phyloP scores from a whole-genome alignment of 2,797 vertebrate genomes.

The Pelochelys cantorii region DNA sequence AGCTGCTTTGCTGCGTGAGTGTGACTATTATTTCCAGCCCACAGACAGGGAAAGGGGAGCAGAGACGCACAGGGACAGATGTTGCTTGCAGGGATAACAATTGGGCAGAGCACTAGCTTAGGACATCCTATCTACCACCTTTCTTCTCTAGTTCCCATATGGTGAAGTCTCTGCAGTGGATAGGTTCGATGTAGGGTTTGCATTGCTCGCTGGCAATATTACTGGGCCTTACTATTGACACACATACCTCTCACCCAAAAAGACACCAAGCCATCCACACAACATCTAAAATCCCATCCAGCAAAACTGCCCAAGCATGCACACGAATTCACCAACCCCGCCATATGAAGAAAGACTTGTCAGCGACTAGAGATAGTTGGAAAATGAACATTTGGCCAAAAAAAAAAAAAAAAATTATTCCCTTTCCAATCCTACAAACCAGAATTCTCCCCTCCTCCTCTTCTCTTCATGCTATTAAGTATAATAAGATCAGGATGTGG shows the following conservation, averaged over 20 bases:
- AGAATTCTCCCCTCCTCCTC: too few relatives aligned
- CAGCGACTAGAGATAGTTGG: neutral
- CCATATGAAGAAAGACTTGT: neutral
- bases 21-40: neutral
- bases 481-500: neutral
- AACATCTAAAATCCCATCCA: neutral
- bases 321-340: neutral
- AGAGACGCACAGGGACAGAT: neutral
- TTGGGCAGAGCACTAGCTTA: neutral
- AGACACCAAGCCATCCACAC: neutral
- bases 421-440: too few relatives aligned
- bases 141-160: neutral
- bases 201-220: neutral
- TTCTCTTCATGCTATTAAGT: neutral
- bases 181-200: neutral
- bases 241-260: neutral
- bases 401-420: too few relatives aligned
- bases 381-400: neutral
- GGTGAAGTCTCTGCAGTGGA: neutral
- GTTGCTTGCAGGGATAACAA: conserved; percentile 43
- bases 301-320: neutral
- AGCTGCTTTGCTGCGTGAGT: neutral
- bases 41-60: neutral
- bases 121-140: neutral
- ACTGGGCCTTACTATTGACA: too few relatives aligned